Base-by-base conservation (phyloP, 1,140 invertebrate genomes). In the Nymphalis io region DNA sequence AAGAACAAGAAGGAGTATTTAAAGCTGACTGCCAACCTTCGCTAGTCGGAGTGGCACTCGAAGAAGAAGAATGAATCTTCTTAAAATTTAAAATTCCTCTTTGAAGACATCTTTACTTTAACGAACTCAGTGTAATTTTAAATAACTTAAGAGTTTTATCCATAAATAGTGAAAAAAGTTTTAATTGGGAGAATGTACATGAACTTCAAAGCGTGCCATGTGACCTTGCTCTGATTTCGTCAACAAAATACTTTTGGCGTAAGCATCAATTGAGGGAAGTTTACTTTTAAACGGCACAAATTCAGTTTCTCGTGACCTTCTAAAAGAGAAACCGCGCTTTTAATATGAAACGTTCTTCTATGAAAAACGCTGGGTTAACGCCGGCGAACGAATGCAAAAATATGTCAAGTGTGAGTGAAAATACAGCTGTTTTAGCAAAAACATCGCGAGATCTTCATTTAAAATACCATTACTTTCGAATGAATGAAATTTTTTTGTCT, bases 351-450 rank as follows among this genome's bases (percentile, higher is more conserved):
- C 68, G 70, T 63, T 55, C 68, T 74, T 73, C 51, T 64, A 61
- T 73, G 69, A 69, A 74, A 79, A 76, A 73, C 60, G 73, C 63
- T 75, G 64, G 68, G 70, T 81, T 75, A 77, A 72, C 78, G 71
- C 68, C 70, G 71, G 67, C 70, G 69, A 23, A 66, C 57, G 79
- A 88, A 89, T 87, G 87, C 85, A 83, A 87, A 87, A 88, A 79
- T 83, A 81, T 89, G 87, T 89, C 87, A 89, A 89, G 85, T 79
- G 79, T 61, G 73, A 70, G 57, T 53, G 67, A 57, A 51, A 65
- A 64, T 42, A 38, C 58, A 64, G 61, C 66, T 42, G 21, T 58
- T 67, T 60, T 48, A 44, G 57, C 51, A 53, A 64, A 61, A 61
- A 57, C 39, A 65, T 58, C 20, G 58, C 21, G 23, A 66, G 63